Conservation (phyloP, 2,888 invertebrate genomes). For the Tachina lurida region DNA sequence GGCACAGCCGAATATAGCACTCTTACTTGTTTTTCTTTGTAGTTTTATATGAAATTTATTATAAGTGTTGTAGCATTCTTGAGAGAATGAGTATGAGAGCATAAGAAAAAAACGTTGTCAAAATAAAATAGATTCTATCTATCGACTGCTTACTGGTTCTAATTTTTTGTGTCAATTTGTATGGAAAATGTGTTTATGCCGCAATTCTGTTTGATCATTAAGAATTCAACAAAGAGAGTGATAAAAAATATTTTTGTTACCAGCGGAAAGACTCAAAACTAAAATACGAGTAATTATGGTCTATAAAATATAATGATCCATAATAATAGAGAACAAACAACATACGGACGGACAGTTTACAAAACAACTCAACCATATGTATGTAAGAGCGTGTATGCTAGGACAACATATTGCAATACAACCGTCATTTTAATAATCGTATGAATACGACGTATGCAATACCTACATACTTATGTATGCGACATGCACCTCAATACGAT, state of each 20-base stretch:
- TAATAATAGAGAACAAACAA: constrained; percentile 80
- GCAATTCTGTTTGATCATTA: too few species aligned
- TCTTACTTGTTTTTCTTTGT: too few species aligned
- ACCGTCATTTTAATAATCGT: constrained; percentile 17
- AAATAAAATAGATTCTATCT: too few species aligned
- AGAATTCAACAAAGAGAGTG: background rate
- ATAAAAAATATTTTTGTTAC: constrained; percentile 5
- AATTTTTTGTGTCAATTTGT: too few species aligned
- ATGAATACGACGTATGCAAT: background rate
- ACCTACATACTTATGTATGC: constrained; percentile 51
- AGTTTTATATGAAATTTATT: too few species aligned
- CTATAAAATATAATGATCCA: constrained; percentile 83
- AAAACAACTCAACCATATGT: constrained; percentile 11
- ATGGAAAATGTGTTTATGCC: too few species aligned
- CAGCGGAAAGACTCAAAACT: constrained; percentile 32
- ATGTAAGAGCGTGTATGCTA: background rate
- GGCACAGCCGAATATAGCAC: too few species aligned
- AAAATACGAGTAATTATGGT: constrained; percentile 77
- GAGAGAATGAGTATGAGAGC: too few species aligned
- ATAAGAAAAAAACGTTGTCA: too few species aligned
- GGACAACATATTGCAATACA: constrained; percentile 48
- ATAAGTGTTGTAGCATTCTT: too few species aligned
- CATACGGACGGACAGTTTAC: constrained; percentile 51
- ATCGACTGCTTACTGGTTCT: too few species aligned
- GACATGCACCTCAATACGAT: constrained; percentile 61